Conservation (phyloP, 2,888 invertebrate species). For the Cephus spinipes region DNA sequence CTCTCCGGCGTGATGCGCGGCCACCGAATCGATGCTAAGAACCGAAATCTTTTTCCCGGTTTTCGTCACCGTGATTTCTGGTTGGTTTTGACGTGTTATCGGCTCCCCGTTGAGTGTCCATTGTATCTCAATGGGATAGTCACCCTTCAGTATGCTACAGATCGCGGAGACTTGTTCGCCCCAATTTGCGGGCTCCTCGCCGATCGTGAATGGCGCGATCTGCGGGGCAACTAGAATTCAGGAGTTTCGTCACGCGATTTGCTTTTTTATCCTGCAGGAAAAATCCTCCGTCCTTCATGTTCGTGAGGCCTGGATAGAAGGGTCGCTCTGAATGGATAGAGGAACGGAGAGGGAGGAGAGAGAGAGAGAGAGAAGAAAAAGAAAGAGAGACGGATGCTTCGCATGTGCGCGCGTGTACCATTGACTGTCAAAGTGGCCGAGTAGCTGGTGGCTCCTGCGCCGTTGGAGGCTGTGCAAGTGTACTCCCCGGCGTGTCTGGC, state of each 20-base stretch:
- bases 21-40: conserved; percentile 66
- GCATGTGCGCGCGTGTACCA: conserved; percentile 64
- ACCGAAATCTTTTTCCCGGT: conserved; percentile 62
- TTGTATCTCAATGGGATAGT: conserved; percentile 80
- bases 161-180: conserved; percentile 80
- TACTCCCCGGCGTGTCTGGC: conserved; percentile 79
- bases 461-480: conserved; percentile 78
- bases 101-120: conserved; percentile 71
- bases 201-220: conserved; percentile 77
- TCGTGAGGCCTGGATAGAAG: too few relatives aligned
- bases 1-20: conserved; percentile 66
- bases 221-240: conserved; percentile 74
- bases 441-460: conserved; percentile 75
- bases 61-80: conserved; percentile 55
- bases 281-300: too few relatives aligned
- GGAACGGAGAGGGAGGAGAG: too few relatives aligned
- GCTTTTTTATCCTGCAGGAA: too few relatives aligned
- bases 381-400: too few relatives aligned
- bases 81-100: conserved; percentile 46
- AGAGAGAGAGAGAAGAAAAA: too few relatives aligned
- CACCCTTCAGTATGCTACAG: conserved; percentile 82
- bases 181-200: conserved; percentile 79
- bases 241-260: too few relatives aligned
- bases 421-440: conserved; percentile 76
- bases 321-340: too few relatives aligned